These are phyloP conservation scores for Diabrotica balteata DNA, from an alignment of 2,888 invertebrate species.

Conservation along the genomic window DNA sequence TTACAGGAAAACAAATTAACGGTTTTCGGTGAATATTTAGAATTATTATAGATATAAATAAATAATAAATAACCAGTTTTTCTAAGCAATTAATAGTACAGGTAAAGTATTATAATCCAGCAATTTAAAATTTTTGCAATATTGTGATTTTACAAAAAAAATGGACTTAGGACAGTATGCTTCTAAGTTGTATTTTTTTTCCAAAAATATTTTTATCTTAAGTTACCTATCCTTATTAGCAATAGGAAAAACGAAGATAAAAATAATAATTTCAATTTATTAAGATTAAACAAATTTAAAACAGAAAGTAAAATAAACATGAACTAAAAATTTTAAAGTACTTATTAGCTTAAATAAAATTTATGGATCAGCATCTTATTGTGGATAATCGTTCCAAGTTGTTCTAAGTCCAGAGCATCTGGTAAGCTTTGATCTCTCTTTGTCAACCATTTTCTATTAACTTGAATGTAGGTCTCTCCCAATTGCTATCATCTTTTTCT, in stretches of 20 bases:
- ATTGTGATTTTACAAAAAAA: background rate
- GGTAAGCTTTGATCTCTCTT: no score
- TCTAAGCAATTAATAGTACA: no score
- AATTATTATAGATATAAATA: no score
- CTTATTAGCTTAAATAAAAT: background rate
- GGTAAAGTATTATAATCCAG: no score
- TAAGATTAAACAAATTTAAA: background rate
- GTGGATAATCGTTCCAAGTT: background rate
- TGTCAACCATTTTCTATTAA: no score
- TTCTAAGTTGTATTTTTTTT: background rate
- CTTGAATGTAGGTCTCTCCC: no score
- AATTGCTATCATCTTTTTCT: no score
- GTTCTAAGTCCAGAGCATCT: background rate
- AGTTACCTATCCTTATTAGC: background rate
- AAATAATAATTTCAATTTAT: background rate
- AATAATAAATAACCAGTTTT: no score
- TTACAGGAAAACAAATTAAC: background rate
- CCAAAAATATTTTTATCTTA: background rate
- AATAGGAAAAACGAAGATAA: background rate
- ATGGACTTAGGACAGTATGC: background rate
- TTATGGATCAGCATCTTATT: background rate
- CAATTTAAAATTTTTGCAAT: background rate
- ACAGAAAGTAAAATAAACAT: no score
- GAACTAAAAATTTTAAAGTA: background rate
- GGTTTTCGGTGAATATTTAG: background rate